These are phyloP conservation scores for Hermaeophaga mercurialis DNA, from an alignment of 2,888 invertebrate species.

Conservation along the genomic window DNA sequence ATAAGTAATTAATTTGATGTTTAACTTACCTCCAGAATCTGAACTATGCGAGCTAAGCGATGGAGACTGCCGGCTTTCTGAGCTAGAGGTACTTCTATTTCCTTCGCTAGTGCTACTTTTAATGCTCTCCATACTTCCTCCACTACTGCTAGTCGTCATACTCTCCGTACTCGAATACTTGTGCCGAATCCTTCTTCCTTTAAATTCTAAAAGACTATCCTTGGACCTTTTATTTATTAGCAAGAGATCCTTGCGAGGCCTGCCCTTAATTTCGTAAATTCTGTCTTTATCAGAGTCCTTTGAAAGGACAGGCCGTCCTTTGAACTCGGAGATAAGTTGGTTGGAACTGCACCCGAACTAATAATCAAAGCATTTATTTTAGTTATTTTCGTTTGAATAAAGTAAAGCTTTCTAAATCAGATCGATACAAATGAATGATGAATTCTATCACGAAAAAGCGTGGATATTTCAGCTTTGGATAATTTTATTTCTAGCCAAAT, in stretches of 20 bases:
- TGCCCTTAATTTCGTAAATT: constrained; percentile 69
- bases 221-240: constrained; percentile 49
- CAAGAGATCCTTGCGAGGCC: constrained; percentile 62
- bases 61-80: constrained; percentile 81
- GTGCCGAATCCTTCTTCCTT: constrained; percentile 66
- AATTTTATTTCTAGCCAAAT: no score
- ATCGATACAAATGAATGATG: no score
- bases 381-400: not conserved
- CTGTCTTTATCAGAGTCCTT: constrained; percentile 64
- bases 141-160: constrained; percentile 86
- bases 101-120: constrained; percentile 88
- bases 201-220: constrained; percentile 60
- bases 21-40: constrained; percentile 69
- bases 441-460: no score
- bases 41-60: constrained; percentile 87
- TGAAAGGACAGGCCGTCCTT: constrained; percentile 60
- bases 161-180: constrained; percentile 83
- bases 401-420: no score
- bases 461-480: no score
- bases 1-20: not conserved
- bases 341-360: constrained; percentile 46
- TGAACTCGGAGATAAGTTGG: constrained; percentile 63
- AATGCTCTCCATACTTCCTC: constrained; percentile 86
- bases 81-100: constrained; percentile 83
- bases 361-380: not conserved